Evolutionary conservation across 2,888 invertebrate genomes (phyloP), one percentile per base, ranked within the genome.

Genomic region (Brachylomia viminalis): DNA sequence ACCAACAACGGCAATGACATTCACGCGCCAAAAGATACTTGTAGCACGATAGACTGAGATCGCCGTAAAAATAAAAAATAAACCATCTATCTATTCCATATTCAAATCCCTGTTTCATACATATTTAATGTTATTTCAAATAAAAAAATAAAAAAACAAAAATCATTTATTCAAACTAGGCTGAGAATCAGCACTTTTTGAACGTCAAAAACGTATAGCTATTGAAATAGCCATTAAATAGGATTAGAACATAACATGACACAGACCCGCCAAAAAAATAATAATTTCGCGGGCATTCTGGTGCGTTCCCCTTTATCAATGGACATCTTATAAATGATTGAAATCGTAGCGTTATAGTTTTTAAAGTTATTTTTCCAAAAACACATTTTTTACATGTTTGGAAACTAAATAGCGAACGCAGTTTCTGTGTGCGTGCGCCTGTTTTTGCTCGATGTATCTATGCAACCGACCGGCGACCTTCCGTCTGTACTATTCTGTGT

Each of bases 401-500:
- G 8, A 45, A 30, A 30, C 20, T 20, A 10, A 59, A 30, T 20
- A 30, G 23, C 23, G 0, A 42, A 23, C 3, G 15, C 27, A 61
- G 30, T 42, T n/a, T 42, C 23, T 5, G 5, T 42, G 11, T 15
- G 8, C 42, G 27, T n/a, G n/a, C 38, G 38, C n/a, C 15, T 62
- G 1, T n/a, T 17, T 7, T 61, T 17, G 1, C 1, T 3, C n/a
- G 10, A 33, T 33, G 33, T 59, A 33, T 11, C 0, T 15, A 15
- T 13, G 13, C 20, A 27, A 33, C 27, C 4, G 20, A 71, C 52
- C 73, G 47, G 20, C 4, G 20, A 71, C 52, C 73, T 74, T 72
- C 49, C 61, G 49, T 20, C 2, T 23, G 7, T 15, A 73, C 10
- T 30, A 17, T 27, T 59, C 6, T 11, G n/a, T 42, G n/a, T 15